Conservation (phyloP, 1,140 invertebrate genomes). For the Octopus sinensis region DNA sequence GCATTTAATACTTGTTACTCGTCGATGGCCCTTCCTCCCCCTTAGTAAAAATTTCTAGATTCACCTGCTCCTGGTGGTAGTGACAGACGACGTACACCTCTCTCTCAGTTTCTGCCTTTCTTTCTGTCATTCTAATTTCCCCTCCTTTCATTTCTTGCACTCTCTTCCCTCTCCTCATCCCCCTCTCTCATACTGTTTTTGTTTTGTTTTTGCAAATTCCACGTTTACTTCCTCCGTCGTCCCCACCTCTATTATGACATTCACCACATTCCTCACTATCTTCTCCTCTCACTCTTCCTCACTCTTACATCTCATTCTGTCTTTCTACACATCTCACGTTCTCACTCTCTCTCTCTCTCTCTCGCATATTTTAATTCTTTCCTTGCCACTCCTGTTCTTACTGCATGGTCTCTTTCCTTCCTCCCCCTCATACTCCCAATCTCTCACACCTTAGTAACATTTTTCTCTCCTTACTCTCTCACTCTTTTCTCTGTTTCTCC, state of each 20-base stretch:
- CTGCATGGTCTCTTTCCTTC: not conserved
- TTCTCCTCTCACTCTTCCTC: not conserved
- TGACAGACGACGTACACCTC: no score
- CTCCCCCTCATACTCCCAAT: no score
- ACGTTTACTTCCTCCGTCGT: not conserved
- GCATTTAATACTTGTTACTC: no score
- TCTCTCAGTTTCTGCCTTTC: not conserved
- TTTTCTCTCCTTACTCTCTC: conserved; percentile 12
- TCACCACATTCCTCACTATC: not conserved
- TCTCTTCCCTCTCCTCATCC: not conserved
- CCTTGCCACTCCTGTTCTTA: conserved; percentile 15
- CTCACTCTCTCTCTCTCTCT: not conserved
- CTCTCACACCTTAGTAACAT: not conserved
- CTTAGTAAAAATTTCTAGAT: no score
- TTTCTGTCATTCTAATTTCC: not conserved
- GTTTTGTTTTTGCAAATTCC: conserved; percentile 9
- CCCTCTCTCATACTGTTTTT: not conserved
- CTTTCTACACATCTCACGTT: not conserved
- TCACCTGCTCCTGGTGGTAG: no score
- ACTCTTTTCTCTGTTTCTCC: not conserved
- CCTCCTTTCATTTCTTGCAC: not conserved
- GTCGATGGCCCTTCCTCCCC: no score
- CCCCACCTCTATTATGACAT: conserved; percentile 5
- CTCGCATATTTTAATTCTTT: conserved; percentile 3
- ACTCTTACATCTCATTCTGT: not conserved